phyloP scores from a whole-genome alignment of 2,888 invertebrate genomes.

The Mythimna vitellina region DNA sequence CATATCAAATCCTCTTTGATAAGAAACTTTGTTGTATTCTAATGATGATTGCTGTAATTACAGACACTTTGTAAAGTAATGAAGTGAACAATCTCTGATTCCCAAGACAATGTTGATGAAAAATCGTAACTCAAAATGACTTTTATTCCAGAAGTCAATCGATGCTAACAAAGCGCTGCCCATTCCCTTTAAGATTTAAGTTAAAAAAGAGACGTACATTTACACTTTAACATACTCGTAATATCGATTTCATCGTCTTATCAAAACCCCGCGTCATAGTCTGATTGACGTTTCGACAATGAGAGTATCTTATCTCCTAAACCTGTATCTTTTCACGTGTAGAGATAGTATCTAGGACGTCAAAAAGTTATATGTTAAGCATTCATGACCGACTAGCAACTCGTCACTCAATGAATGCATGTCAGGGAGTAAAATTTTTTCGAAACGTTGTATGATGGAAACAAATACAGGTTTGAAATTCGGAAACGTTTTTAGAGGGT shows the following conservation, averaged over 20 bases:
- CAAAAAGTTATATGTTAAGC: conserved; percentile 2
- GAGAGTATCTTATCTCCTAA: conserved; percentile 21
- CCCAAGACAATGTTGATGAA: neutral
- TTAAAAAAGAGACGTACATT: neutral
- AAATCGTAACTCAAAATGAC: neutral
- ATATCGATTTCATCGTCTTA: conserved; percentile 16
- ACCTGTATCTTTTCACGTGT: conserved; percentile 14
- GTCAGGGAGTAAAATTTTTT: too few relatives aligned
- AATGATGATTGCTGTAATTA: conserved; percentile 2
- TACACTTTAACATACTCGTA: neutral
- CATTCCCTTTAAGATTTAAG: neutral
- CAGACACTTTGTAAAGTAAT: conserved; percentile 8
- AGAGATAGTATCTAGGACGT: conserved; percentile 1
- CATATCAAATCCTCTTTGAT: conserved; percentile 28
- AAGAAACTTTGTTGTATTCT: conserved; percentile 13
- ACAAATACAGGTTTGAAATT: neutral
- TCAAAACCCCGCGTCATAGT: conserved; percentile 19
- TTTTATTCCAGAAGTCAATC: neutral
- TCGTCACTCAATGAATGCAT: conserved; percentile 9
- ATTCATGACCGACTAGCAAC: neutral
- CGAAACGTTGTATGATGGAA: neutral
- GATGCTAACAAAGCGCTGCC: neutral
- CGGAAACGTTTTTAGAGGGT: too few relatives aligned
- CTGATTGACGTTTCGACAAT: conserved; percentile 32
- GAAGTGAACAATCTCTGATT: neutral